Evolutionary conservation across 2,797 vertebrate species (phyloP).

Genomic region (Periophthalmus magnuspinnatus): DNA sequence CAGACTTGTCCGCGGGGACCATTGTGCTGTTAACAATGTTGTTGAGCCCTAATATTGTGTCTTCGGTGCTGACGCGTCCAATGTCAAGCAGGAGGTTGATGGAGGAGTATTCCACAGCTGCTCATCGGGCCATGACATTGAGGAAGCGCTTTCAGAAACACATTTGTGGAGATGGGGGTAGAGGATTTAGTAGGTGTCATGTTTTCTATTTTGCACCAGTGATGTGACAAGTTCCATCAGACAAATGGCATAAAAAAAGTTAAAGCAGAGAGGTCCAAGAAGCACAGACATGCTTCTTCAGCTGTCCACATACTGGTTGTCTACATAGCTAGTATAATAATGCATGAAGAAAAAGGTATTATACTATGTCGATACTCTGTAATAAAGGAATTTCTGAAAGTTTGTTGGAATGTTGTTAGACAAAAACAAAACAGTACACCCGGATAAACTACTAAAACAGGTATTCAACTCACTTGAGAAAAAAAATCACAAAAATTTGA

Average conservation of each 20-base stretch:
- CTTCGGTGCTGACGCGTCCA: constrained; percentile 44
- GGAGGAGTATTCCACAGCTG: constrained; percentile 53
- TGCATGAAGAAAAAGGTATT: no score
- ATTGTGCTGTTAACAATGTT: constrained; percentile 71
- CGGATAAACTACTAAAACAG: no score
- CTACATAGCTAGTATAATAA: no score
- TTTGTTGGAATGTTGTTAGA: no score
- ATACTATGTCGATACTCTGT: no score
- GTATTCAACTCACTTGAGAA: no score
- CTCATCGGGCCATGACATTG: constrained; percentile 47
- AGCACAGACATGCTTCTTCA: background rate
- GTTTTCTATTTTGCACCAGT: constrained; percentile 26
- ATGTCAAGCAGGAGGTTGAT: constrained; percentile 53
- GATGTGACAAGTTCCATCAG: background rate
- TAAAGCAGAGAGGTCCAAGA: background rate
- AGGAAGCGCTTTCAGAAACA: constrained; percentile 31
- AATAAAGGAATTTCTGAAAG: no score
- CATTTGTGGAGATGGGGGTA: constrained; percentile 20
- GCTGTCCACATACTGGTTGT: no score
- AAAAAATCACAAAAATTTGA: no score
- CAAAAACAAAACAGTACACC: no score
- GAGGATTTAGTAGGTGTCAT: background rate
- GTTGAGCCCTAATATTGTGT: constrained; percentile 58
- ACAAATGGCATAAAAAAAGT: constrained; percentile 27
- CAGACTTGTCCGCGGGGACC: constrained; percentile 40